phyloP scores from a whole-genome alignment of 2,113 vertebrate species.

The Gopherus flavomarginatus region DNA sequence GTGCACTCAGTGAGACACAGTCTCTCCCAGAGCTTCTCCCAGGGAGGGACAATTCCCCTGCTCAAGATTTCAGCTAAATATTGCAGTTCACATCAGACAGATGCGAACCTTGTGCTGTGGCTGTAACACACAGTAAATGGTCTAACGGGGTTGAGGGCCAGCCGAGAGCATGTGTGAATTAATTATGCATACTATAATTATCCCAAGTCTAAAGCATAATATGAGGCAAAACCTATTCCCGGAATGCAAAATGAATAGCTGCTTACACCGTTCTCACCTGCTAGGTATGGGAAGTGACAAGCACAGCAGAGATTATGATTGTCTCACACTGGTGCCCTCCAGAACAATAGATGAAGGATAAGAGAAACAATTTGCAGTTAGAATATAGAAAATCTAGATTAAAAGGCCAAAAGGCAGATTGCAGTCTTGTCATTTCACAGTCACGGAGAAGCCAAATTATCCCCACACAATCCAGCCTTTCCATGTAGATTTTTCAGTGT shows the following conservation, averaged over 20 bases:
- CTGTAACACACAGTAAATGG: neutral
- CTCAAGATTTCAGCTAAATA: neutral
- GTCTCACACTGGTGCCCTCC: neutral
- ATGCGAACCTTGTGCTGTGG: neutral
- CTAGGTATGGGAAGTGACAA: slow-evolving; percentile 6
- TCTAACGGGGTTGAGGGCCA: neutral
- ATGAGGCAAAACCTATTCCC: slow-evolving; percentile 28
- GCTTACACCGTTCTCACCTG: neutral
- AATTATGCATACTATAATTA: slow-evolving; percentile 48
- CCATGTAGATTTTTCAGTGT: slow-evolving; percentile 6
- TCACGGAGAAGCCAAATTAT: neutral
- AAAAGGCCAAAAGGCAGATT: neutral
- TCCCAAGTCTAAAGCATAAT: slow-evolving; percentile 25
- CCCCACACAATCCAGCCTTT: neutral
- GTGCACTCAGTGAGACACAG: neutral
- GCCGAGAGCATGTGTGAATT: neutral
- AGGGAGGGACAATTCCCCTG: neutral
- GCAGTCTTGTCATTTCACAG: neutral
- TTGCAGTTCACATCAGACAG: neutral
- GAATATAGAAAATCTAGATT: neutral
- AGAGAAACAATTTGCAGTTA: neutral
- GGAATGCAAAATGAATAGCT: slow-evolving; percentile 29
- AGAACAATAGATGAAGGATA: slow-evolving; percentile 4
- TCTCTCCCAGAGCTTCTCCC: neutral
- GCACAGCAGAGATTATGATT: neutral